Base-by-base conservation (phyloP, 2,888 invertebrate genomes). In the Chymomyza caudatula region DNA sequence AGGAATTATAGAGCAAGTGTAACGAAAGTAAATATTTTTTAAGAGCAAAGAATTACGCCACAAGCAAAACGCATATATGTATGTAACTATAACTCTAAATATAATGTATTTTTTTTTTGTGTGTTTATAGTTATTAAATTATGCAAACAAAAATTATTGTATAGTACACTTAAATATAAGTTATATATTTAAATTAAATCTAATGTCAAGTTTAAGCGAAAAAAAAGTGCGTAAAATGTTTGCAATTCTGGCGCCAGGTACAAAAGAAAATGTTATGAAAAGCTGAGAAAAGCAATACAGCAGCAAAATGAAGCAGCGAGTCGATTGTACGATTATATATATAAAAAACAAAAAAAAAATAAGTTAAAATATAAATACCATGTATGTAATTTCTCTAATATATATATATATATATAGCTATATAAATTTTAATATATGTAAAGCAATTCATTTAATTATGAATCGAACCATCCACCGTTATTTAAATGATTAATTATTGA, bases 391-490 rank as follows among this genome's bases (percentile, higher is more conserved):
- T 76, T 75, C 67, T 70, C 62, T 49, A 17, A n/a, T n/a, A 44
- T 69, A 75, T 64, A 67, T 42, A 44, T 53, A 65, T 53, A 68
- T 62, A 58, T 55, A 67, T n/a, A 65, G n/a, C 20, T 54, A 69
- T 61, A 59, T 58, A 57, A 60, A 44, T 15, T 25, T 15, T 42
- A 8, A 52, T 44, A 65, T 72, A 69, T 65, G 60, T 63, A 74
- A 72, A 73, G 65, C 63, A 83, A 79, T 87, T 85, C 78, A 84
- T 82, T 81, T 78, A 78, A 77, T 69, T 15, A 76, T 81, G 83
- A 80, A 86, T 87, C 81, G 83, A 87, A 88, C 80, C 87, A 88
- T 85, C 88, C 88, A 88, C 88, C 88, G 88, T 86, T 87, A 85
- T 82, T 85, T 83, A 74, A 87, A 87, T 81, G 74, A 80, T 85